Percentiles rank a stretch among this genome's conserved stretches.
Conservation (phyloP, 2,113 vertebrate genomes). For the Syngnathus typhle region DNA sequence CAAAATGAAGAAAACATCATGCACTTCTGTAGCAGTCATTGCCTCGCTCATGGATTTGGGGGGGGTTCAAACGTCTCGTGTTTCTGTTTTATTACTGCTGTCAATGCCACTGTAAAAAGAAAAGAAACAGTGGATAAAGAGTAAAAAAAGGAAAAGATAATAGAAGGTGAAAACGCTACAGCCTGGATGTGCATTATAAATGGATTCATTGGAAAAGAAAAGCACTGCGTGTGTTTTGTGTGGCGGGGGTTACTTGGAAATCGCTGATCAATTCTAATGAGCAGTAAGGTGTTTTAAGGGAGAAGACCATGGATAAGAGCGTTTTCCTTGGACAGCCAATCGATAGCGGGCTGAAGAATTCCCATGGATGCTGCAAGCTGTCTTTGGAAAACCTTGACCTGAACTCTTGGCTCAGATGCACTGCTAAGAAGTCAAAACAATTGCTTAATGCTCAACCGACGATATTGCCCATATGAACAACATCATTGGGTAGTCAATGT, state of each 20-base stretch:
- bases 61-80: background rate
- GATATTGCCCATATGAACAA: background rate
- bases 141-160: background rate
- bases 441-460: constrained; percentile 10
- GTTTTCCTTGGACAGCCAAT: constrained; percentile 48
- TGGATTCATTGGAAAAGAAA: constrained; percentile 64
- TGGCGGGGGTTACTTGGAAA: constrained; percentile 39
- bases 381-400: constrained; percentile 51
- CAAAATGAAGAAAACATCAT: background rate
- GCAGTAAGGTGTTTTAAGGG: constrained; percentile 60
- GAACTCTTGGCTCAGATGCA: constrained; percentile 37
- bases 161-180: constrained; percentile 36
- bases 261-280: constrained; percentile 68
- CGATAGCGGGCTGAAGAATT: constrained; percentile 56
- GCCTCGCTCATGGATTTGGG: background rate
- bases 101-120: background rate
- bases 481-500: background rate
- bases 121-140: background rate
- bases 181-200: constrained; percentile 66
- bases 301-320: constrained; percentile 50
- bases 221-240: constrained; percentile 32
- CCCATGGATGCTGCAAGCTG: constrained; percentile 53
- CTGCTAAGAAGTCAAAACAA: constrained; percentile 49
- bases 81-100: background rate
- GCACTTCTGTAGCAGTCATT: background rate